Evolutionary conservation across 2,888 invertebrate genomes (phyloP).

Genomic region (Pheosia tremula): DNA sequence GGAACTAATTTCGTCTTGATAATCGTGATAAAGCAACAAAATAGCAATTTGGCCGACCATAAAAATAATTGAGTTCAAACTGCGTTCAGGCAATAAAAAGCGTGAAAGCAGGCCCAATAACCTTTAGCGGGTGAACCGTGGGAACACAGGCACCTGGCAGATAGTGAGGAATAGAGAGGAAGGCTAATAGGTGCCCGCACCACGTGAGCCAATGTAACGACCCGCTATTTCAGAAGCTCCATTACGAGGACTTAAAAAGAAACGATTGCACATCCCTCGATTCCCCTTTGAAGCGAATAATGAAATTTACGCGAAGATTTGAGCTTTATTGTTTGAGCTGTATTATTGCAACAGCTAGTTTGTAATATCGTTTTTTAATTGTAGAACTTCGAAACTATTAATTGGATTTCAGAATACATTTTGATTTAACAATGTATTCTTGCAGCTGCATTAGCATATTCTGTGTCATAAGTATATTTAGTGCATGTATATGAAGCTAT

Average conservation of each 20-base stretch:
- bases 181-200: conserved; percentile 74
- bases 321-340: conserved; percentile 1
- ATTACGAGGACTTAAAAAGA: conserved; percentile 58
- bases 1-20: conserved; percentile 78
- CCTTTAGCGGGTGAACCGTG: conserved; percentile 77
- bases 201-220: conserved; percentile 70
- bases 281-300: conserved; percentile 35
- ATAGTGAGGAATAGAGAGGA: conserved; percentile 75
- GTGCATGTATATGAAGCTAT: no score
- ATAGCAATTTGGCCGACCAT: conserved; percentile 82
- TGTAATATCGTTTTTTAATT: neutral
- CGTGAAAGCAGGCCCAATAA: conserved; percentile 82
- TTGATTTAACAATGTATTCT: neutral
- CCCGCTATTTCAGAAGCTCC: conserved; percentile 65
- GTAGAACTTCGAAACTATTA: conserved; percentile 1
- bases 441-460: neutral
- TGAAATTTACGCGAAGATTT: conserved; percentile 20
- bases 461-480: no score
- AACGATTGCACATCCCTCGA: conserved; percentile 37
- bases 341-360: neutral
- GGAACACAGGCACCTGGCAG: conserved; percentile 73
- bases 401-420: neutral
- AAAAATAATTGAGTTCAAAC: conserved; percentile 85
- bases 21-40: conserved; percentile 83
- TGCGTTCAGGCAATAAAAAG: conserved; percentile 83